Base-by-base conservation (phyloP, 1,140 invertebrate genomes). In the Meloidogyne exigua region DNA sequence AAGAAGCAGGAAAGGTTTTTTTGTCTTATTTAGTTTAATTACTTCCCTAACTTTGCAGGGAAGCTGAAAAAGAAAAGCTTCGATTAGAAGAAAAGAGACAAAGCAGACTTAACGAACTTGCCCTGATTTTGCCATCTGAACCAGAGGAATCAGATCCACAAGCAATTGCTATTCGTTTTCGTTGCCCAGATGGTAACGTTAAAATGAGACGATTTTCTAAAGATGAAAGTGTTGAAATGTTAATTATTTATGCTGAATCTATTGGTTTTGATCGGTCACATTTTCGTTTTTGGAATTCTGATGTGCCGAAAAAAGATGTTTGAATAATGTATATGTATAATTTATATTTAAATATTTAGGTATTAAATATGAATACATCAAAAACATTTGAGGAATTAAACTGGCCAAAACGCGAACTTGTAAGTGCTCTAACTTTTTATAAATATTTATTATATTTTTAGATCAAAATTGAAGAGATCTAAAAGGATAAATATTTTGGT, bases 221-320 rank as follows among this genome's bases (percentile, higher is more conserved):
- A n/a, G 44, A 63, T 25, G 81, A 82, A 25, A n/a, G 62, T 25
- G 36, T 82, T 15, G 64, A 76, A 26, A 70, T 64, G 73, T 66
- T 82, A 26, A 39, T 76, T 15, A 74, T 57, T 28, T 81, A 75
- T 68, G 80, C 81, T n/a, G 80, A 76, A 62, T 82, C 80, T n/a
- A 32, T 82, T 13, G 80, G 80, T 13, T 81, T 57, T 49, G 79
- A 82, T 0, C 49, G 67, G 42, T 44, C 44, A 3, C 32, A 69
- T n/a, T 70, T 83, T 76, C 79, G 79, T 64, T 44, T 79, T 28
- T 80, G 81, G 71, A 82, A 76, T 15, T 82, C 81, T 4, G 81
- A 82, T 42, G 36, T 68, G 57, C 81, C 81, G 3, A 67, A 72
- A 42, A 80, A 81, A 36, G 81, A 83, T 28, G 81, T 82, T n/a